Conservation (phyloP, 2,797 vertebrate genomes). For the Sebastes elongatus region DNA sequence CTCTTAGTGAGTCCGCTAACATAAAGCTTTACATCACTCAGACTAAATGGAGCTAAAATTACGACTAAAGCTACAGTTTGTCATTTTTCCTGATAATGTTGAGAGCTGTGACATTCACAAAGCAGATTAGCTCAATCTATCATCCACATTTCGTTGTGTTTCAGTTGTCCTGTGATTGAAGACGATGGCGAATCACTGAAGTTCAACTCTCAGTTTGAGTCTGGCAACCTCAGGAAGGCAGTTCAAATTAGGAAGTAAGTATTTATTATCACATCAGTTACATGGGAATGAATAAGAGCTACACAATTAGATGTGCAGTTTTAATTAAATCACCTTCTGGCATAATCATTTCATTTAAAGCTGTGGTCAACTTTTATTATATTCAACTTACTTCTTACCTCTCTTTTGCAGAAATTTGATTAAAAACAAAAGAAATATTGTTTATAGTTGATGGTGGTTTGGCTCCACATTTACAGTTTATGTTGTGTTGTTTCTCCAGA, state of each 20-base stretch:
- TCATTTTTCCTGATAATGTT: neutral
- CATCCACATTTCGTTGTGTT: constrained; percentile 44
- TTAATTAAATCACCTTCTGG: neutral
- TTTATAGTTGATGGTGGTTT: neutral
- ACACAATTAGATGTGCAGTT: neutral
- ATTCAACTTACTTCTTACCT: neutral
- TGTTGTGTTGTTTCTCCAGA: constrained; percentile 73
- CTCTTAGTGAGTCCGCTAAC: neutral
- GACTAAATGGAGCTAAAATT: neutral
- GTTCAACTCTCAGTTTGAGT: constrained; percentile 99
- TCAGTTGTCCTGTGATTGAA: constrained; percentile 87
- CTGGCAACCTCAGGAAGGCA: constrained; percentile 96
- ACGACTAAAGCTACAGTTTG: neutral
- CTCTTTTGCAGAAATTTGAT: neutral
- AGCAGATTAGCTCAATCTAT: neutral
- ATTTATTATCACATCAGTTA: neutral
- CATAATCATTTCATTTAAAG: neutral
- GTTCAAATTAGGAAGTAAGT: constrained; percentile 97
- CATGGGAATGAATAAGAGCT: neutral
- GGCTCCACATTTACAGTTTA: neutral
- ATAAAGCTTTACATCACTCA: neutral
- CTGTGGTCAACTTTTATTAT: neutral
- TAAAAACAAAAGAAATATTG: neutral
- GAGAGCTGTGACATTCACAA: constrained; percentile 1
- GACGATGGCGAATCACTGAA: constrained; percentile 91